phyloP scores from a whole-genome alignment of 2,888 invertebrate species.

The Nesidiocoris tenuis region DNA sequence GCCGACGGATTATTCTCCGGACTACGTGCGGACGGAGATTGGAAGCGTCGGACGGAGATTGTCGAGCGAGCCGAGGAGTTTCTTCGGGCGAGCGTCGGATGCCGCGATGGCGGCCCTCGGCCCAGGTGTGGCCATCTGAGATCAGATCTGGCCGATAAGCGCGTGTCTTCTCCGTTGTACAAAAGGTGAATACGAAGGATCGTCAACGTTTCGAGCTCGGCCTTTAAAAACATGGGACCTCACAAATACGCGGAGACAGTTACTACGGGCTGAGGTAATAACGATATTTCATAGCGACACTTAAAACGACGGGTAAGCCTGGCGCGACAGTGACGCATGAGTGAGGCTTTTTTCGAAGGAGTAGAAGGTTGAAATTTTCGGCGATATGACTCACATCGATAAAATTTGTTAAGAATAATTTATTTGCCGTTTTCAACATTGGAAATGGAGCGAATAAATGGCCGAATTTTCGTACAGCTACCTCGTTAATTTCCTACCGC shows the following conservation, averaged over 20 bases:
- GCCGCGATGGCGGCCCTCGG: not conserved
- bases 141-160: slow-evolving; percentile 35
- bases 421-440: too few species aligned
- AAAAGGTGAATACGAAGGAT: not conserved
- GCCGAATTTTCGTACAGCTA: too few species aligned
- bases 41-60: not conserved
- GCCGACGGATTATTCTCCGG: not conserved
- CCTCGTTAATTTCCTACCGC: too few species aligned
- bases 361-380: too few species aligned
- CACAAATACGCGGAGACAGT: not conserved
- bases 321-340: too few species aligned
- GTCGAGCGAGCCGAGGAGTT: slow-evolving; percentile 14
- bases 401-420: too few species aligned
- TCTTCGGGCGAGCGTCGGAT: slow-evolving; percentile 26
- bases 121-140: slow-evolving; percentile 39
- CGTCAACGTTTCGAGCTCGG: not conserved
- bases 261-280: not conserved
- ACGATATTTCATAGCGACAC: not conserved
- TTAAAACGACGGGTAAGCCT: too few species aligned
- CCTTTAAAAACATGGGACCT: not conserved
- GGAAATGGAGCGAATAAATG: too few species aligned
- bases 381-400: too few species aligned
- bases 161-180: slow-evolving; percentile 10
- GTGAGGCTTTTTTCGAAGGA: too few species aligned
- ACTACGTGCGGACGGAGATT: not conserved